Conservation (phyloP, 92 coral and sea anemone species). For the Pocillopora grandis region DNA sequence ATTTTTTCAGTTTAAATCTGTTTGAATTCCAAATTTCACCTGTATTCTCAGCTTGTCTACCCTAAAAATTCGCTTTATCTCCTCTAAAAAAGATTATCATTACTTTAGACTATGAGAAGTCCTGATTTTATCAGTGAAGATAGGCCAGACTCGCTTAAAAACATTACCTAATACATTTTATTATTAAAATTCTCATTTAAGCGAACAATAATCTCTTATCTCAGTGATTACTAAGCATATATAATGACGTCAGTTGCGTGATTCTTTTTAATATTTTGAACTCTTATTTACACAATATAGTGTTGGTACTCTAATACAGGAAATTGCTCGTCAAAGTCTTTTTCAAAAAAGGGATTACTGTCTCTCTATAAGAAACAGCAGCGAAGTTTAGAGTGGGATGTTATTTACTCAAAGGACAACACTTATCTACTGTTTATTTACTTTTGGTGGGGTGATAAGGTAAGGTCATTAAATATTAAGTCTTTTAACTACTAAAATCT, state of each 20-base stretch:
- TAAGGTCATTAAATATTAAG: not conserved
- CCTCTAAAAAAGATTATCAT: too few species aligned
- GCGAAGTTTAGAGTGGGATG: not conserved
- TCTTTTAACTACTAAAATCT: not conserved
- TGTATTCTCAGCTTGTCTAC: too few species aligned
- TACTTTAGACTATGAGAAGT: too few species aligned
- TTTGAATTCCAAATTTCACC: too few species aligned
- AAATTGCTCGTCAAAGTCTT: not conserved
- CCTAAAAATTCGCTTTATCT: too few species aligned
- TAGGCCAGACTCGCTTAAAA: too few species aligned
- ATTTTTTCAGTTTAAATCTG: too few species aligned
- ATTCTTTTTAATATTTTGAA: not conserved
- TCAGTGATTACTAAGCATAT: not conserved
- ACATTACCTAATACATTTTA: too few species aligned
- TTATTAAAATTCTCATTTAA: too few species aligned
- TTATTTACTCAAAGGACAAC: not conserved
- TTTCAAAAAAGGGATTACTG: not conserved
- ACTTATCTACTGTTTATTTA: not conserved
- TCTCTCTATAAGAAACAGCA: not conserved
- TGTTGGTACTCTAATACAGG: not conserved
- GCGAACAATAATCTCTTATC: not conserved
- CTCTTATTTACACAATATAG: not conserved
- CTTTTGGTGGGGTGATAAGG: not conserved
- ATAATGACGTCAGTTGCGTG: not conserved
- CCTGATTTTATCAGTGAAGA: too few species aligned